These are phyloP conservation scores for Triplophysa yarkandensis DNA, from an alignment of 2,797 vertebrate species.

Conservation along the genomic window DNA sequence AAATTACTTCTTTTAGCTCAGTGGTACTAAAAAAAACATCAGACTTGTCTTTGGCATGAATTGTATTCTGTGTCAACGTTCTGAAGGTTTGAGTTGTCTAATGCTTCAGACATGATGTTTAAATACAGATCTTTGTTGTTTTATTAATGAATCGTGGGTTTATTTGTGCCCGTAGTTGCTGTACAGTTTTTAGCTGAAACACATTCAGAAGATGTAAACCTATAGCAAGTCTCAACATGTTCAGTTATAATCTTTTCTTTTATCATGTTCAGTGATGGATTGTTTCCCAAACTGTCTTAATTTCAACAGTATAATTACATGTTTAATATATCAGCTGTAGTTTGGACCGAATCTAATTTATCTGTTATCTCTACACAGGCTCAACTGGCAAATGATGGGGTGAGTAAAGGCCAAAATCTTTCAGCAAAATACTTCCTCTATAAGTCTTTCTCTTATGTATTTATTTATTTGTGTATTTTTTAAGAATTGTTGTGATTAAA, in stretches of 20 bases:
- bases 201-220: not conserved
- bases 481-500: not conserved
- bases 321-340: slow-evolving; percentile 5
- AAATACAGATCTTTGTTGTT: too few relatives aligned
- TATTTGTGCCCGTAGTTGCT: too few relatives aligned
- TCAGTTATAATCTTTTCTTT: slow-evolving; percentile 4
- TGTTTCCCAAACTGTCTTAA: not conserved
- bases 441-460: not conserved
- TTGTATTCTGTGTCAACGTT: too few relatives aligned
- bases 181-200: slow-evolving; percentile 25
- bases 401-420: slow-evolving; percentile 65
- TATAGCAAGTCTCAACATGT: slow-evolving; percentile 35
- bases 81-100: too few relatives aligned
- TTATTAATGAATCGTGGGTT: too few relatives aligned
- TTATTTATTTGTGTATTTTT: not conserved
- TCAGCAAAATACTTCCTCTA: not conserved
- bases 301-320: not conserved
- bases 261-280: not conserved
- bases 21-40: too few relatives aligned
- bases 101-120: too few relatives aligned
- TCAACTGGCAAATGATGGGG: slow-evolving; percentile 82
- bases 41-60: too few relatives aligned
- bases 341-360: slow-evolving; percentile 38
- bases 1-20: too few relatives aligned
- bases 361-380: slow-evolving; percentile 73